Evolutionary conservation across 2,113 vertebrate genomes (phyloP).

Genomic region (Oryzias curvinotus): DNA sequence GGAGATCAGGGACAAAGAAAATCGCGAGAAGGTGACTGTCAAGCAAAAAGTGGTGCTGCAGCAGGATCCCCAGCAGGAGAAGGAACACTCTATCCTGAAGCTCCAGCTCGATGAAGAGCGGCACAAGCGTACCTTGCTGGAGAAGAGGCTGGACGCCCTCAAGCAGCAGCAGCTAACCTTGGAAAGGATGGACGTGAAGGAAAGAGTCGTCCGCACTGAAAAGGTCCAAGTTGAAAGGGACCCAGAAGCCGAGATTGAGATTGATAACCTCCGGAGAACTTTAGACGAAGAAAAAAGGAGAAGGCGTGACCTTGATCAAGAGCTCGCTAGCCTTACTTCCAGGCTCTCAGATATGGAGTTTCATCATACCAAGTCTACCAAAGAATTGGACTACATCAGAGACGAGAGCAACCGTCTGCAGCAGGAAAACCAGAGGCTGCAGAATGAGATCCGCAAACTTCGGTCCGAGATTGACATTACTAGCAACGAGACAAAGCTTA

Average conservation of each 20-base stretch:
- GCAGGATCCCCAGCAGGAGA: constrained; percentile 95
- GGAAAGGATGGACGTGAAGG: constrained; percentile 89
- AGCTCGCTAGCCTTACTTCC: constrained; percentile 79
- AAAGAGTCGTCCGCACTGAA: constrained; percentile 93
- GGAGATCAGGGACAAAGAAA: constrained; percentile 85
- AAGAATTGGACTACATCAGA: constrained; percentile 90
- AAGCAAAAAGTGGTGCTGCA: constrained; percentile 96
- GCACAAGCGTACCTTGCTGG: constrained; percentile 85
- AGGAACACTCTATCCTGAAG: constrained; percentile 88
- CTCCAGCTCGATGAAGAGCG: constrained; percentile 91
- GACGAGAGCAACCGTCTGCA: constrained; percentile 91
- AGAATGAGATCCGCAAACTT: constrained; percentile 86
- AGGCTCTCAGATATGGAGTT: constrained; percentile 89
- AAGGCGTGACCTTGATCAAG: constrained; percentile 84
- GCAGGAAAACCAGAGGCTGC: constrained; percentile 89
- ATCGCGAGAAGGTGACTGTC: constrained; percentile 89
- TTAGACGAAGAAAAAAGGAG: constrained; percentile 87
- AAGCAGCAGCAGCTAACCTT: constrained; percentile 82
- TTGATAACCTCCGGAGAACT: constrained; percentile 84
- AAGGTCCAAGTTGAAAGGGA: constrained; percentile 93
- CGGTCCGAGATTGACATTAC: constrained; percentile 92
- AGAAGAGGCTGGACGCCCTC: constrained; percentile 85
- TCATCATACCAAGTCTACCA: constrained; percentile 90
- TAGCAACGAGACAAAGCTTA: constrained; percentile 82
- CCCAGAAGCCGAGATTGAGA: constrained; percentile 86